Conservation (phyloP, 2,113 vertebrate species). For the Verasper variegatus region DNA sequence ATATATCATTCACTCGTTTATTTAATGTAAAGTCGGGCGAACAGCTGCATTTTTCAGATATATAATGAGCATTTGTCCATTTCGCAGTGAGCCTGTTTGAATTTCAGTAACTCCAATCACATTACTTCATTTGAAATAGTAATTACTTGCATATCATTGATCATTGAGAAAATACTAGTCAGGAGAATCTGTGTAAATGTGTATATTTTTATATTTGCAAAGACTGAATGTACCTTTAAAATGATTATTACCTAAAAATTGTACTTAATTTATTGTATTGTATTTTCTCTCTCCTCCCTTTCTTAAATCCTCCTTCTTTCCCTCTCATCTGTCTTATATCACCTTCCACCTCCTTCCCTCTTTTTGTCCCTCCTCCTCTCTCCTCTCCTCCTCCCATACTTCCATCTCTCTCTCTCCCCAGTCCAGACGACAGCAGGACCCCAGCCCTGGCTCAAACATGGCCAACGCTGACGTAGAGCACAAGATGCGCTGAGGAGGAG, state of each 20-base stretch:
- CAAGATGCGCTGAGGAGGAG: conserved; percentile 89
- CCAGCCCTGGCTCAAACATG: conserved; percentile 94
- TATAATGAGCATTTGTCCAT: no score
- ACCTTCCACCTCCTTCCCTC: neutral
- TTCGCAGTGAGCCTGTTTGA: no score
- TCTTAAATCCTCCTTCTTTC: neutral
- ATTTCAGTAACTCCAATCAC: no score
- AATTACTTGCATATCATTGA: no score
- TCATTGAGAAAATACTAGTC: no score
- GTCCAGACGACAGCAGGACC: conserved; percentile 98
- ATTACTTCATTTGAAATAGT: no score
- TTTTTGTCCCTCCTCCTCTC: neutral
- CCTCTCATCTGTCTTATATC: neutral
- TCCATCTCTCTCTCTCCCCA: conserved; percentile 75
- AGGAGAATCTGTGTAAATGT: no score
- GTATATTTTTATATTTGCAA: no score
- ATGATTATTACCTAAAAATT: conserved; percentile 3
- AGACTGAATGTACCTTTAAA: neutral
- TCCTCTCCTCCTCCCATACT: conserved; percentile 25
- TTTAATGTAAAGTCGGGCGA: no score
- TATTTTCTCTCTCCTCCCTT: conserved; percentile 29
- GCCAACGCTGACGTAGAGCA: conserved; percentile 91
- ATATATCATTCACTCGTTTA: no score
- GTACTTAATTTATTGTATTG: conserved; percentile 60
- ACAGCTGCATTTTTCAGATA: no score